Evolutionary conservation across 2,113 vertebrate species (phyloP).

Genomic region (Bucco capensis): DNA sequence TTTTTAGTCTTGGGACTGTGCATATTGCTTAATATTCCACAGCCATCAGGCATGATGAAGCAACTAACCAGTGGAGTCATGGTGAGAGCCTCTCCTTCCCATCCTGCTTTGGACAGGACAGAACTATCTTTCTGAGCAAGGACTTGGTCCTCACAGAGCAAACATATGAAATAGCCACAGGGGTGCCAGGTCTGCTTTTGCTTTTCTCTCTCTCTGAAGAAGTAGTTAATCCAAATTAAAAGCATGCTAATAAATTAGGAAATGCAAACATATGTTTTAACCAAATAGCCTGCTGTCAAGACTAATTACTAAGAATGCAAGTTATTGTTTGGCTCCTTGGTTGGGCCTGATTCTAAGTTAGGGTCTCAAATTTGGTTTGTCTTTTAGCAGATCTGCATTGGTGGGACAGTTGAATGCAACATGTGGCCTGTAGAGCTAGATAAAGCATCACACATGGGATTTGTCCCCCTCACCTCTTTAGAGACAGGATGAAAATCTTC

Average conservation of each 20-base stretch:
- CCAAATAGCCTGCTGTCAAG: constrained; percentile 10
- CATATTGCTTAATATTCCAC: constrained; percentile 15
- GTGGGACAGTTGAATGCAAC: not conserved
- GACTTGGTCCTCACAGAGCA: not conserved
- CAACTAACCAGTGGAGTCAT: not conserved
- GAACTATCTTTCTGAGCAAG: not conserved
- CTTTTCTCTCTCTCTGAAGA: constrained; percentile 10
- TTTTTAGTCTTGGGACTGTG: not conserved
- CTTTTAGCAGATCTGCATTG: not conserved
- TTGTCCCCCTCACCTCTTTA: not conserved
- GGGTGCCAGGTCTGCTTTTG: constrained; percentile 20
- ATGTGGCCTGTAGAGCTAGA: not conserved
- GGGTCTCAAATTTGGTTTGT: not conserved
- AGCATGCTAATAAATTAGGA: constrained; percentile 40
- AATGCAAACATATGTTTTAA: constrained; percentile 41
- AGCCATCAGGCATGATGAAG: constrained; percentile 1
- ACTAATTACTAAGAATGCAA: constrained; percentile 1
- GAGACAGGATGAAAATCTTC: not conserved
- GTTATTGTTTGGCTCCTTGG: not conserved
- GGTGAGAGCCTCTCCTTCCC: not conserved
- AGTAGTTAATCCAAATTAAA: constrained; percentile 23
- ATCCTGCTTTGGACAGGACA: not conserved
- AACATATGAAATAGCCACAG: constrained; percentile 10
- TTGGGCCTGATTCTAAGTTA: not conserved
- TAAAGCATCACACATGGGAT: not conserved